Percentiles rank a stretch among this genome's conserved stretches.
Conservation (phyloP, 2,888 invertebrate species). For the Tanaodytes sp. region DNA sequence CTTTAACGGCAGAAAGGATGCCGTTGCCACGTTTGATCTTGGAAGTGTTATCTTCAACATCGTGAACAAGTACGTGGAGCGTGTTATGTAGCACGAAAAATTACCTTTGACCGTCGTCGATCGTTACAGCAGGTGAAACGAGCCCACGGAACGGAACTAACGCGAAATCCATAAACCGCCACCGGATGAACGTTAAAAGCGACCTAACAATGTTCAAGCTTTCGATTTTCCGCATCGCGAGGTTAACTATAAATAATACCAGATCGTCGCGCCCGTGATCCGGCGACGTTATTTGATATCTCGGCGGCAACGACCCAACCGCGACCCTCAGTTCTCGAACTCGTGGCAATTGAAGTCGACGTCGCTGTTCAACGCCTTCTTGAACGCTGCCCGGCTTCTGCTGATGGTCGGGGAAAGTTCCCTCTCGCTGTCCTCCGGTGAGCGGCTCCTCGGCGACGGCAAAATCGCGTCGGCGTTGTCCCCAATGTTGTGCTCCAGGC, state of each 20-base stretch:
- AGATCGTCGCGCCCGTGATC: too few relatives aligned
- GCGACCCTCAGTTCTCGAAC: constrained; percentile 1
- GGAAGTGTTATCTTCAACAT: constrained; percentile 67
- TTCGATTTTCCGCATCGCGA: constrained; percentile 49
- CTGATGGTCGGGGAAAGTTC: constrained; percentile 21
- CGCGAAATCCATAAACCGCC: constrained; percentile 66
- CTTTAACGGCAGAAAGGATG: constrained; percentile 59
- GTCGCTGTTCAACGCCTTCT: constrained; percentile 64
- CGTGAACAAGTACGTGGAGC: constrained; percentile 67
- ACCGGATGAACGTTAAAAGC: constrained; percentile 66
- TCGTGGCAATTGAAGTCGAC: constrained; percentile 55
- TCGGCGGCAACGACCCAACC: too few relatives aligned
- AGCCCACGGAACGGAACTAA: constrained; percentile 63
- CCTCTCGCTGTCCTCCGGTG: constrained; percentile 38
- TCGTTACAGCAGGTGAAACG: constrained; percentile 63
- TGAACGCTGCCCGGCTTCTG: constrained; percentile 67
- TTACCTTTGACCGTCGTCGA: constrained; percentile 71
- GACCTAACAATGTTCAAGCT: constrained; percentile 57
- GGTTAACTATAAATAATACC: constrained; percentile 42
- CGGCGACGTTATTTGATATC: too few relatives aligned
- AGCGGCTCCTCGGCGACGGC: constrained; percentile 22
- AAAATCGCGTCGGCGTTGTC: constrained; percentile 11
- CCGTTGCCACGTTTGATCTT: constrained; percentile 71
- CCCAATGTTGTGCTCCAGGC: background rate
- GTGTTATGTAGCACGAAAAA: constrained; percentile 72